These are phyloP conservation scores for Neoitamus cyanurus DNA, from an alignment of 2,888 invertebrate species.

Conservation along the genomic window DNA sequence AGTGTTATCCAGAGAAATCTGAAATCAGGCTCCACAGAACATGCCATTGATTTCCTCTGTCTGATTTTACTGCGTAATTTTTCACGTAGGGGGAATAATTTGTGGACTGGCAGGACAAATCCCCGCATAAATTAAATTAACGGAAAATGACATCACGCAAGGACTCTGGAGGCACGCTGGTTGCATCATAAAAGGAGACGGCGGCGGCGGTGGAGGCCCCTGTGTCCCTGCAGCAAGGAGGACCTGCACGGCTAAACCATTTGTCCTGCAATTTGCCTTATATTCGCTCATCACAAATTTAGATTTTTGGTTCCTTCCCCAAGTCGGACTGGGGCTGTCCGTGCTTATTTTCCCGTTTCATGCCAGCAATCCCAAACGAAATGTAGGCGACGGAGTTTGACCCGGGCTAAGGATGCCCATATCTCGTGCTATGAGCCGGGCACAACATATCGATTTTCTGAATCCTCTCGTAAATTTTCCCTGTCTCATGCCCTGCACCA, in stretches of 20 bases:
- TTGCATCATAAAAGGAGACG: not conserved
- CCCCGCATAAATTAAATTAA: not conserved
- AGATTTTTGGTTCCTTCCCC: not conserved
- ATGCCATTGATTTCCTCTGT: not conserved
- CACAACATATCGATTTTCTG: slow-evolving; percentile 26
- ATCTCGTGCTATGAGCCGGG: not conserved
- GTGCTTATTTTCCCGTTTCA: not conserved
- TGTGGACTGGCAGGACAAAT: not conserved
- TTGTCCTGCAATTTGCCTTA: slow-evolving; percentile 16
- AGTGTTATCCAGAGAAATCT: not conserved
- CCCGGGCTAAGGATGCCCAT: not conserved
- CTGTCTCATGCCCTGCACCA: not conserved
- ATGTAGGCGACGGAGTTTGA: not conserved
- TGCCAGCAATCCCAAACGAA: not conserved
- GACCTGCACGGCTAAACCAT: slow-evolving; percentile 3
- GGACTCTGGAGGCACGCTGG: not conserved
- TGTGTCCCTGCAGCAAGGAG: not conserved
- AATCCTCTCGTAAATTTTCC: slow-evolving; percentile 13
- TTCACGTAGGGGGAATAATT: slow-evolving; percentile 1
- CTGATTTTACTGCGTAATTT: not conserved
- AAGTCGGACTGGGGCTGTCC: not conserved
- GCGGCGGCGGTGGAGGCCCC: not conserved
- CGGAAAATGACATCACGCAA: not conserved
- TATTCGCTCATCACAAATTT: not conserved
- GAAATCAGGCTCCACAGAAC: not conserved